Percentiles rank a stretch among this genome's conserved stretches.
phyloP scores from a whole-genome alignment of 2,888 invertebrate species.

The Noctua pronuba region DNA sequence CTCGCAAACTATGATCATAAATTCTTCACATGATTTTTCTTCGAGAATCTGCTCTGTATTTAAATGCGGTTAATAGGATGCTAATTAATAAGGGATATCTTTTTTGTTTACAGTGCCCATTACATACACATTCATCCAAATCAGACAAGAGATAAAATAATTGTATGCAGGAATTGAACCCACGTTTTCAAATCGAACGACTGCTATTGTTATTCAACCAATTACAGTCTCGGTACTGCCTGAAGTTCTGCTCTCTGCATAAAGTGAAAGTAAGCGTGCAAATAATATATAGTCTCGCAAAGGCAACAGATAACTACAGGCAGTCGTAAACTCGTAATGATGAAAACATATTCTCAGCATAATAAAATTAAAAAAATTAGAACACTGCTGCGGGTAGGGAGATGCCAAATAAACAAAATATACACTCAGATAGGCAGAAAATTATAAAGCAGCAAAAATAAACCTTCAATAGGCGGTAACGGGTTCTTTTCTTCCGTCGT shows the following conservation, averaged over 20 bases:
- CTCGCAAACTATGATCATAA: no score
- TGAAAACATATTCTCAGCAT: not conserved
- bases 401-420: slow-evolving; percentile 22
- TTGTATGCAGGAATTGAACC: slow-evolving; percentile 21
- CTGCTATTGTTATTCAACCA: slow-evolving; percentile 2
- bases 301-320: slow-evolving; percentile 27
- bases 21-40: not conserved
- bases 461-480: slow-evolving; percentile 94
- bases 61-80: not conserved
- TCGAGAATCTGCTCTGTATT: not conserved
- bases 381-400: slow-evolving; percentile 14
- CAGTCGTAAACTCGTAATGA: not conserved
- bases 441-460: slow-evolving; percentile 74
- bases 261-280: slow-evolving; percentile 47
- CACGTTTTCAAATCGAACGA: slow-evolving; percentile 2
- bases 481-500: slow-evolving; percentile 94
- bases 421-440: slow-evolving; percentile 35
- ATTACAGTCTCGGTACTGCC: slow-evolving; percentile 11
- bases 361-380: slow-evolving; percentile 2
- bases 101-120: not conserved
- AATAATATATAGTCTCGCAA: slow-evolving; percentile 50
- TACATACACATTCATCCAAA: not conserved
- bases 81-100: not conserved
- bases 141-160: not conserved
- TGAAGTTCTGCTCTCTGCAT: slow-evolving; percentile 16